Conservation (phyloP, 2,797 vertebrate species). For the Halcyon leucocephala region DNA sequence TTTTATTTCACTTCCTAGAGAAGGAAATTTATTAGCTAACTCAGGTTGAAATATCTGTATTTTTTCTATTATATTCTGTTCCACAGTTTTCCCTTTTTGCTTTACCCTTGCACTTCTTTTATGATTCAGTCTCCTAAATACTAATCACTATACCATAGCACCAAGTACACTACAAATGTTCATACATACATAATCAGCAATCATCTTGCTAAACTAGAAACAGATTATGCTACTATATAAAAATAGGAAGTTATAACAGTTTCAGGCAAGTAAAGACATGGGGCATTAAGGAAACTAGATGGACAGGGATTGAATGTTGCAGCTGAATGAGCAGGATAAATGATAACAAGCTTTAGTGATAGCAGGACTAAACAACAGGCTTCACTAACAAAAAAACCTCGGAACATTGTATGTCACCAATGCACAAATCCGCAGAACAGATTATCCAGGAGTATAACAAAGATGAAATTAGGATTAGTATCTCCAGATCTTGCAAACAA, state of each 20-base stretch:
- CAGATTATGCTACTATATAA: constrained; percentile 34
- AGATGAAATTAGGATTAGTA: constrained; percentile 69
- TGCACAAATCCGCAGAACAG: constrained; percentile 65
- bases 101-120: background rate
- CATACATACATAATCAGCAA: background rate
- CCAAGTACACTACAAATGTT: background rate
- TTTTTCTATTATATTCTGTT: background rate
- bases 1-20: background rate
- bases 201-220: constrained; percentile 10
- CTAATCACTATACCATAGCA: background rate
- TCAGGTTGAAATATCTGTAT: background rate
- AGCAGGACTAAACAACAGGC: constrained; percentile 51
- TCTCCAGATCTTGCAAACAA: constrained; percentile 62
- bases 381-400: constrained; percentile 7
- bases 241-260: background rate
- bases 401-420: constrained; percentile 41
- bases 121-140: background rate
- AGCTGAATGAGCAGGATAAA: constrained; percentile 69
- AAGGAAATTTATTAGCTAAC: background rate
- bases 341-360: constrained; percentile 61
- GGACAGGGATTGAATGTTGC: constrained; percentile 38
- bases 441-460: constrained; percentile 67
- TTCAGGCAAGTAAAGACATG: constrained; percentile 9
- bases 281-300: constrained; percentile 24
- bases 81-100: background rate